Conservation (phyloP, 2,113 vertebrate genomes). For the Pagrus major region DNA sequence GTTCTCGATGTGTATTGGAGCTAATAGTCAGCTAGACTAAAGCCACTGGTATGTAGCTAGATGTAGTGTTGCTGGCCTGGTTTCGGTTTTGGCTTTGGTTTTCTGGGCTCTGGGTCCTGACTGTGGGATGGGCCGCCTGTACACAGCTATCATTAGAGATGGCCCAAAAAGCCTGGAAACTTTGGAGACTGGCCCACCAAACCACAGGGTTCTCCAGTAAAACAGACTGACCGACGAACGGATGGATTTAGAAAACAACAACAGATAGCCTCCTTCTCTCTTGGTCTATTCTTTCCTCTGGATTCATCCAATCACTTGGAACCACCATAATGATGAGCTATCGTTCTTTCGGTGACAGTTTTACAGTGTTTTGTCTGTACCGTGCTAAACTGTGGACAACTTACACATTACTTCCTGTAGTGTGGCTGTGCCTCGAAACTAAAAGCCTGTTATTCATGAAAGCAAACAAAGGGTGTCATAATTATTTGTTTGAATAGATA, state of each 20-base stretch:
- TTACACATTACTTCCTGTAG: conserved; percentile 18
- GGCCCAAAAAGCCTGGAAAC: conserved; percentile 66
- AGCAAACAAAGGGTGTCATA: neutral
- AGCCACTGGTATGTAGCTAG: conserved; percentile 78
- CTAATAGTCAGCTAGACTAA: conserved; percentile 77
- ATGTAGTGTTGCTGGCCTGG: conserved; percentile 61
- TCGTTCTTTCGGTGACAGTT: conserved; percentile 30
- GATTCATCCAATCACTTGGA: neutral
- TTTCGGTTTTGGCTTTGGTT: conserved; percentile 47
- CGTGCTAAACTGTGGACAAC: conserved; percentile 27
- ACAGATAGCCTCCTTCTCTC: conserved; percentile 20
- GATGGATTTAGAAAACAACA: conserved; percentile 44
- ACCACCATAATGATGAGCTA: neutral
- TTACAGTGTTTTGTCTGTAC: conserved; percentile 16
- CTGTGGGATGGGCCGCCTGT: conserved; percentile 67
- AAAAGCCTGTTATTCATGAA: conserved; percentile 8
- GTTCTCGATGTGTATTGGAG: conserved; percentile 26
- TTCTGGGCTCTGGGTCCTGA: conserved; percentile 53
- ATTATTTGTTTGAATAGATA: conserved; percentile 8
- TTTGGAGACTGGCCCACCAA: conserved; percentile 57
- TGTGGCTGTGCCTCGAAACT: conserved; percentile 18
- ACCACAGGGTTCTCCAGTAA: conserved; percentile 61
- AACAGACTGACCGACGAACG: conserved; percentile 32
- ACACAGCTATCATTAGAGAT: conserved; percentile 74
- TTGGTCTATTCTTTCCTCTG: conserved; percentile 6